Percentiles rank a stretch among this genome's conserved stretches.
phyloP scores from a whole-genome alignment of 2,797 vertebrate genomes.

The Simalia tracyae region DNA sequence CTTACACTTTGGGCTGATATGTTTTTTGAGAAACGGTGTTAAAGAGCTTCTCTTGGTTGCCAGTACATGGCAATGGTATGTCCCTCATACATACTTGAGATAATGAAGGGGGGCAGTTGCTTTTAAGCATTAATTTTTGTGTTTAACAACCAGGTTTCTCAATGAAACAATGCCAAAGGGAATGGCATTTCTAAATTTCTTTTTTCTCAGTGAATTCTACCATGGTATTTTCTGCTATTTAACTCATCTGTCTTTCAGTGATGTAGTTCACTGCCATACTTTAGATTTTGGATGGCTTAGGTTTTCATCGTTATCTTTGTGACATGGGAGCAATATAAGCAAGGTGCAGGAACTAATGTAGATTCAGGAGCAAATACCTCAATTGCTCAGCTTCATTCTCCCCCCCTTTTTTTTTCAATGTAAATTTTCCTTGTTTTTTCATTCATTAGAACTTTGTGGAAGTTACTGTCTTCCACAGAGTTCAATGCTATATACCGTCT shows the following conservation, averaged over 20 bases:
- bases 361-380: background rate
- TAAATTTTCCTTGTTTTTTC: background rate
- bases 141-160: background rate
- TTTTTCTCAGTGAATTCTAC: background rate
- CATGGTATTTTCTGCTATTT: background rate
- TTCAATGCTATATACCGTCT: background rate
- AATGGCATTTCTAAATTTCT: too few species aligned
- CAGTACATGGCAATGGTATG: background rate
- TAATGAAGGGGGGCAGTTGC: background rate
- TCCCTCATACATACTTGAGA: background rate
- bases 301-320: background rate
- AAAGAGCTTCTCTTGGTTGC: background rate
- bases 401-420: background rate
- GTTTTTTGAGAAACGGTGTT: background rate
- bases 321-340: background rate
- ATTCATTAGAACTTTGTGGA: background rate
- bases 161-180: background rate
- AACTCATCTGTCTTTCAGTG: background rate
- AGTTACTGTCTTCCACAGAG: background rate
- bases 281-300: background rate
- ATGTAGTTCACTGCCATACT: background rate
- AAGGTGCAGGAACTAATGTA: background rate
- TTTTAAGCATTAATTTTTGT: background rate
- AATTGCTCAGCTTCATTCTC: background rate
- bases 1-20: conserved; percentile 2